These are phyloP conservation scores for Archips crataeganus DNA, from an alignment of 2,888 invertebrate genomes.

Conservation along the genomic window DNA sequence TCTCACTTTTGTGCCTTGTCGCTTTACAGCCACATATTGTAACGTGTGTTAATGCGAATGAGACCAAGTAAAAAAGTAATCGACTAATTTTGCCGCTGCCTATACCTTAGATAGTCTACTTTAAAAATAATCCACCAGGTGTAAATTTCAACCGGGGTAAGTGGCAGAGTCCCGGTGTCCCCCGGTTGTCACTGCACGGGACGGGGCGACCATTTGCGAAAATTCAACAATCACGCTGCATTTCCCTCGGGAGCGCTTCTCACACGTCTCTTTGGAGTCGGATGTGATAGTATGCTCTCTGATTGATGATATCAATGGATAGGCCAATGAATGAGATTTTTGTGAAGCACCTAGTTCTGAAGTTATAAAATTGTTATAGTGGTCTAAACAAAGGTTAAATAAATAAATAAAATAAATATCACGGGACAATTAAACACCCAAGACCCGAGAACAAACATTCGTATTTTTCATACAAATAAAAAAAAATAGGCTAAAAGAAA, in stretches of 20 bases:
- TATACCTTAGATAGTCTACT: not conserved
- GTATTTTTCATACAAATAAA: too few relatives aligned
- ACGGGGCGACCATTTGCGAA: constrained; percentile 58
- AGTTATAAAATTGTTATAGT: too few relatives aligned
- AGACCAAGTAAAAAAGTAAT: too few relatives aligned
- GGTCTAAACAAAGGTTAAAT: too few relatives aligned
- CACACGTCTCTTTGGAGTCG: constrained; percentile 50
- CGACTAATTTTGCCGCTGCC: not conserved
- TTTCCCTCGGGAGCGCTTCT: constrained; percentile 56
- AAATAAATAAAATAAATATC: too few relatives aligned
- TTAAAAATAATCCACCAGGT: constrained; percentile 7
- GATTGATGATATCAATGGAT: constrained; percentile 46
- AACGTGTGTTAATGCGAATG: too few relatives aligned
- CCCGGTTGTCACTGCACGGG: constrained; percentile 50
- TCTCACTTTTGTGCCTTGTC: too few relatives aligned
- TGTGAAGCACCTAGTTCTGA: not conserved
- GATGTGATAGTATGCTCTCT: constrained; percentile 44
- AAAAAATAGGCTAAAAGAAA: too few relatives aligned
- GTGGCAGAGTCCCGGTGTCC: constrained; percentile 50
- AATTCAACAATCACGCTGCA: constrained; percentile 63
- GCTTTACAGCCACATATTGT: too few relatives aligned
- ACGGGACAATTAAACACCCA: too few relatives aligned
- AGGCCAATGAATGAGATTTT: constrained; percentile 9
- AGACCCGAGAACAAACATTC: too few relatives aligned
- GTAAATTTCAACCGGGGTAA: constrained; percentile 2